phyloP scores from a whole-genome alignment of 2,888 invertebrate species.

The Drosophila ochracea region DNA sequence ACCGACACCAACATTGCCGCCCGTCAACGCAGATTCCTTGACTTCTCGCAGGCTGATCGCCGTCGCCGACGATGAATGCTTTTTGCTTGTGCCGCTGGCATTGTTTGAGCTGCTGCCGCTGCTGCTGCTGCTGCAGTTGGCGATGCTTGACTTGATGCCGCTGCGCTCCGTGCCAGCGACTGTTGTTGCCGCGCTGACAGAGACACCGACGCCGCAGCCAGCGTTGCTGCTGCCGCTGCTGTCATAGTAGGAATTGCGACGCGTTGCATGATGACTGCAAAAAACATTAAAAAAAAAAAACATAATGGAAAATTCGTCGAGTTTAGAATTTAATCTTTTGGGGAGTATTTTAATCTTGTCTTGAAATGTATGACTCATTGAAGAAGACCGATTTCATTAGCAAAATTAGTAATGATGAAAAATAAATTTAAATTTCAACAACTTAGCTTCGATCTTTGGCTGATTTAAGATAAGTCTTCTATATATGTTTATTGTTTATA shows the following conservation, averaged over 20 bases:
- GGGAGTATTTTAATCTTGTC: background rate
- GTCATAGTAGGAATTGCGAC: constrained; percentile 81
- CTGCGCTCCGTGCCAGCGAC: constrained; percentile 54
- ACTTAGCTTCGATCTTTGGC: background rate
- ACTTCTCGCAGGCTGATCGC: constrained; percentile 45
- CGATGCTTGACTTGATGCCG: constrained; percentile 58
- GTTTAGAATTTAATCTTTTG: background rate
- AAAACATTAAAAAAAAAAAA: background rate
- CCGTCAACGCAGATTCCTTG: constrained; percentile 62
- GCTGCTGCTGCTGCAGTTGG: constrained; percentile 44
- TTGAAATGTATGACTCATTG: background rate
- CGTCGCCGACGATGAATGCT: constrained; percentile 44
- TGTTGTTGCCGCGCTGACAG: constrained; percentile 7
- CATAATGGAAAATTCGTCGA: background rate
- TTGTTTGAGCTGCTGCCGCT: constrained; percentile 24
- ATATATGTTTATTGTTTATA: background rate
- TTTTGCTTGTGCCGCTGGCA: constrained; percentile 51
- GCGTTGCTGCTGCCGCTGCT: constrained; percentile 57
- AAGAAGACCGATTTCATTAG: background rate
- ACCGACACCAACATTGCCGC: constrained; percentile 25
- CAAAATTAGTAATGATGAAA: too few species aligned
- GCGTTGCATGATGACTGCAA: constrained; percentile 73
- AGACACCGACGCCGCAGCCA: constrained; percentile 22
- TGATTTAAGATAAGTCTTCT: background rate
- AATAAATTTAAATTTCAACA: background rate